phyloP scores from a whole-genome alignment of 2,797 vertebrate genomes.

The Tangara arthus region DNA sequence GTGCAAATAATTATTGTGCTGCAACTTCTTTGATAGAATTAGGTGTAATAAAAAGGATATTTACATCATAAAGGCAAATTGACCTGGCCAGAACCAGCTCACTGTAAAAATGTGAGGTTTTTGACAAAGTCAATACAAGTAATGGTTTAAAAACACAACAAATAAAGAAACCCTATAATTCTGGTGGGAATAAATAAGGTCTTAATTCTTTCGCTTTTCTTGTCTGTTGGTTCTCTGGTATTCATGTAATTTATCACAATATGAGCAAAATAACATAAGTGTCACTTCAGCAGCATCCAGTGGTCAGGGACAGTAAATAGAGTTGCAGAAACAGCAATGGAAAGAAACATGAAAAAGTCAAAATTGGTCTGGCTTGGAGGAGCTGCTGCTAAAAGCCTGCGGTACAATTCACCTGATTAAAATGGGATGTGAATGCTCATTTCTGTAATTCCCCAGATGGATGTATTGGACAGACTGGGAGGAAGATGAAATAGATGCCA shows the following conservation, averaged over 20 bases:
- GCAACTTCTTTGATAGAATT: background rate
- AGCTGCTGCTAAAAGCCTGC: background rate
- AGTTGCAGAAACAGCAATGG: background rate
- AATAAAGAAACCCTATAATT: background rate
- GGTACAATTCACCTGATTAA: background rate
- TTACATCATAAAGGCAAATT: constrained; percentile 42
- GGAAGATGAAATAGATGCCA: constrained; percentile 96
- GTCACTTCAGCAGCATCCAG: background rate
- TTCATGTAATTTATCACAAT: background rate
- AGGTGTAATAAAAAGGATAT: constrained; percentile 4
- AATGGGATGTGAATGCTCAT: background rate
- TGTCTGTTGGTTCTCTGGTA: background rate
- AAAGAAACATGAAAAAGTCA: background rate
- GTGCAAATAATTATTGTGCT: constrained; percentile 18
- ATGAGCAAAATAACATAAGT: background rate
- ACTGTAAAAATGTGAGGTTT: background rate
- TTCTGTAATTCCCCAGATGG: constrained; percentile 82
- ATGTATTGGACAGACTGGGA: constrained; percentile 99
- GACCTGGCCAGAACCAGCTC: background rate
- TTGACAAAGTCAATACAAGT: background rate
- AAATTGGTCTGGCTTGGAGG: background rate
- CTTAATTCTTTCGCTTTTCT: background rate
- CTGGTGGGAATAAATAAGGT: background rate
- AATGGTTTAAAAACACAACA: background rate
- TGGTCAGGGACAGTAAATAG: background rate